Evolutionary conservation across 2,888 invertebrate species (phyloP).

Genomic region (Charanyca ferruginea): DNA sequence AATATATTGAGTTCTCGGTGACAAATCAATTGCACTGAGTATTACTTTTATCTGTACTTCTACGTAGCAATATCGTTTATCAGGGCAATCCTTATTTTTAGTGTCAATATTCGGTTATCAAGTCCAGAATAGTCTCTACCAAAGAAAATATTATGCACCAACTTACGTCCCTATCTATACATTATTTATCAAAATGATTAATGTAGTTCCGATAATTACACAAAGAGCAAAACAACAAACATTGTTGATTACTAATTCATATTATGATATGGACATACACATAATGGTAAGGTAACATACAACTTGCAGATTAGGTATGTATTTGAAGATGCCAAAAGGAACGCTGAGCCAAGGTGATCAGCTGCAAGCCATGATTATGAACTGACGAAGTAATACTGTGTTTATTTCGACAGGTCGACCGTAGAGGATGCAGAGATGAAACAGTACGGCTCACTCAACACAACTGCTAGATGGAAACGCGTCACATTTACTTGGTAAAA

Average conservation of each 20-base stretch:
- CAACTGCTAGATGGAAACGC: neutral
- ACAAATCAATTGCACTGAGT: slow-evolving; percentile 14
- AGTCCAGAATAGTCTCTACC: slow-evolving; percentile 32
- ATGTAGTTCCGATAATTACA: slow-evolving; percentile 52
- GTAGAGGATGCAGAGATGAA: slow-evolving; percentile 4
- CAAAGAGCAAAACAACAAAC: slow-evolving; percentile 50
- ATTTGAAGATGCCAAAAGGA: slow-evolving; percentile 10
- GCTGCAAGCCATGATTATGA: slow-evolving; percentile 11
- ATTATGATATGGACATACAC: neutral
- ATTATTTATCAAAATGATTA: slow-evolving; percentile 49
- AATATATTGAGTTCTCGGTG: neutral
- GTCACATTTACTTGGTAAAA: neutral
- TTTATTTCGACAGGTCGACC: slow-evolving; percentile 5
- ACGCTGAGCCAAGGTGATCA: neutral
- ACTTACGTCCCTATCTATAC: slow-evolving; percentile 13
- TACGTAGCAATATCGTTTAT: slow-evolving; percentile 23
- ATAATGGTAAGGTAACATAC: neutral
- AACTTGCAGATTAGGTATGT: slow-evolving; percentile 10
- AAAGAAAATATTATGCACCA: slow-evolving; percentile 31
- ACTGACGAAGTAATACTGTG: neutral
- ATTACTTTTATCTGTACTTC: slow-evolving; percentile 16
- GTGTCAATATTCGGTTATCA: slow-evolving; percentile 45
- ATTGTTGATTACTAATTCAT: slow-evolving; percentile 24
- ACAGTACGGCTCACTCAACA: neutral
- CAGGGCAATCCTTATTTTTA: slow-evolving; percentile 33